Conservation (phyloP, 37 sponge, comb jelly and placozoan species). For the Bolinopsis microptera region DNA sequence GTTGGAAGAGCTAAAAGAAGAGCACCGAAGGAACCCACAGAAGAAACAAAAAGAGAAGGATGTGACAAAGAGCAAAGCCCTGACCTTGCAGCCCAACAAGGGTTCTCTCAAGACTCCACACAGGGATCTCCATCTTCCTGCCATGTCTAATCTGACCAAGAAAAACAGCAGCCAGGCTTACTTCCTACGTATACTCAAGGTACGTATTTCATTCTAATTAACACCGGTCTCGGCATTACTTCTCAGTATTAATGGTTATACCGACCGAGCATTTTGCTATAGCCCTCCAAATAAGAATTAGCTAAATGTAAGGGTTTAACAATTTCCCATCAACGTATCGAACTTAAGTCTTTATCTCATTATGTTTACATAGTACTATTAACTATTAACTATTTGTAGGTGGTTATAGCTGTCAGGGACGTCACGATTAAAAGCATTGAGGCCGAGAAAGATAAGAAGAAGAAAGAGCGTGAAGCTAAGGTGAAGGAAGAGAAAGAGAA, state of each 20-base stretch:
- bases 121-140: slow-evolving; percentile 86
- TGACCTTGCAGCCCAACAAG: neutral
- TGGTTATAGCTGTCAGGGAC: slow-evolving; percentile 44
- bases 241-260: no score
- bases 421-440: slow-evolving; percentile 46
- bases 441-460: slow-evolving; percentile 31
- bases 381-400: neutral
- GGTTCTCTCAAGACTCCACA: slow-evolving; percentile 57
- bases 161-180: slow-evolving; percentile 88
- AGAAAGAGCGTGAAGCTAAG: slow-evolving; percentile 25
- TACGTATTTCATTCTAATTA: no score
- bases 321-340: no score
- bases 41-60: slow-evolving; percentile 58
- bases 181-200: slow-evolving; percentile 92
- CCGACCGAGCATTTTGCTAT: no score
- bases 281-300: no score
- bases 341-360: no score
- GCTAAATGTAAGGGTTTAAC: no score
- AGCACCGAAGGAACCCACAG: slow-evolving; percentile 69
- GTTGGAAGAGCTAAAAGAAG: slow-evolving; percentile 70
- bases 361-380: no score
- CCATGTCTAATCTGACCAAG: slow-evolving; percentile 88
- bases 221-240: no score
- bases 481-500: slow-evolving; percentile 32
- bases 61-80: slow-evolving; percentile 20